Evolutionary conservation across 2,797 vertebrate species (phyloP).

Genomic region (Ceyx erithaca): DNA sequence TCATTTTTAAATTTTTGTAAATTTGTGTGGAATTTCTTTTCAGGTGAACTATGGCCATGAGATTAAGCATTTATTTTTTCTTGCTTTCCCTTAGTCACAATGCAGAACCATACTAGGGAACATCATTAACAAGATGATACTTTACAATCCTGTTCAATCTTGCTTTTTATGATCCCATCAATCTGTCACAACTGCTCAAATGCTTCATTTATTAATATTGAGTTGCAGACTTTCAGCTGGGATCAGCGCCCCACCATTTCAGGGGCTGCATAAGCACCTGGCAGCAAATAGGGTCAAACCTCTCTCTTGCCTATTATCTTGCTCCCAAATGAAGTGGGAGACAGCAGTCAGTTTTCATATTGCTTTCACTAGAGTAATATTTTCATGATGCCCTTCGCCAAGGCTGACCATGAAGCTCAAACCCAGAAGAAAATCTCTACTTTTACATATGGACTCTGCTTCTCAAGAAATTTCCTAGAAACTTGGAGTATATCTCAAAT

Average conservation of each 20-base stretch:
- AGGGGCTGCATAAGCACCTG: conserved; percentile 16
- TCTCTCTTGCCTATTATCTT: not conserved
- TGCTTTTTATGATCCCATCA: conserved; percentile 40
- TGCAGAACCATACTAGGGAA: not conserved
- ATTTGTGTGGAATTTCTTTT: not conserved
- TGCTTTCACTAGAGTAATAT: not conserved
- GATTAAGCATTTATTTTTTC: not conserved
- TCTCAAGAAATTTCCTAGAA: not conserved
- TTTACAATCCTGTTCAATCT: conserved; percentile 2
- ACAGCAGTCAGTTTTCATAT: not conserved
- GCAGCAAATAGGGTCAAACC: conserved; percentile 10
- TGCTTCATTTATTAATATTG: not conserved
- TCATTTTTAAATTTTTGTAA: not conserved
- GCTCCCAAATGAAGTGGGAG: not conserved
- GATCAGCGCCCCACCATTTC: not conserved
- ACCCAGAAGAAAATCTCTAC: not conserved
- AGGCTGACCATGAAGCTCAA: not conserved
- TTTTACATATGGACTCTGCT: not conserved
- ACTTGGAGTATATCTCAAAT: not conserved
- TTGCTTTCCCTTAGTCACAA: not conserved
- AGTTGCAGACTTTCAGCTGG: not conserved
- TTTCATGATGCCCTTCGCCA: not conserved
- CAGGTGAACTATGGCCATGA: not conserved
- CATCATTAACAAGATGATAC: not conserved
- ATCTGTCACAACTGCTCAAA: not conserved